Base-by-base conservation (phyloP, 2,888 invertebrate genomes). In the Leptura quadrifasciata region DNA sequence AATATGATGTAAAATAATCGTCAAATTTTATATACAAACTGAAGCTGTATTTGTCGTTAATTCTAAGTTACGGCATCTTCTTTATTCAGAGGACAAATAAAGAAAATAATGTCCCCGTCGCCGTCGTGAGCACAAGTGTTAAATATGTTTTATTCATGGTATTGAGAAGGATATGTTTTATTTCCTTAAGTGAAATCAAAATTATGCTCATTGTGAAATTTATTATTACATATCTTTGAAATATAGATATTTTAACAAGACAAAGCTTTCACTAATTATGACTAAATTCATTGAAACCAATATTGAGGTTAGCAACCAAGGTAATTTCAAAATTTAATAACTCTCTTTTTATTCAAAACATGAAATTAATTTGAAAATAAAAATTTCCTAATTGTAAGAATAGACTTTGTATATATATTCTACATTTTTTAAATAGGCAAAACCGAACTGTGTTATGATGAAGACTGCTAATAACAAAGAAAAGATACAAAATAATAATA, bases 41-140 rank as follows among this genome's bases (percentile, higher is more conserved):
- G 39, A 6, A 58, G 2, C 35, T 63, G 31, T 35, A 35, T 63
- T 10, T 39, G 18, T 63, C 63, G 18, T 63, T 63, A 63, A 63
- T 10, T 35, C 9, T 63, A 35, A 20, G n/a, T 58, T 58, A n/a
- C 47, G 17, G n/a, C 27, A 15, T 20, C 21, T 21, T 39, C 63
- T 39, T 18, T 63, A 35, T 63, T 63, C 35, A 18, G 21, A 63
- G 12, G 63, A 63, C 63, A 63, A 63, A 63, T 39, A 39, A 63
- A 63, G 35, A 15, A 39, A 63, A 39, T 20, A 39, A 39, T 9
- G 21, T 60, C 27, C 15, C 18, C 18, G 12, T 35, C 18, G 18
- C 18, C 18, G 12, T 35, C 18, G 18, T 39, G 39, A 60, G 18
- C 63, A 47, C 63, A 63, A 61, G 35, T 61, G 61, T 31, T 61